These are phyloP conservation scores for Anastrepha ludens DNA, from an alignment of 1,140 invertebrate genomes.

Conservation along the genomic window DNA sequence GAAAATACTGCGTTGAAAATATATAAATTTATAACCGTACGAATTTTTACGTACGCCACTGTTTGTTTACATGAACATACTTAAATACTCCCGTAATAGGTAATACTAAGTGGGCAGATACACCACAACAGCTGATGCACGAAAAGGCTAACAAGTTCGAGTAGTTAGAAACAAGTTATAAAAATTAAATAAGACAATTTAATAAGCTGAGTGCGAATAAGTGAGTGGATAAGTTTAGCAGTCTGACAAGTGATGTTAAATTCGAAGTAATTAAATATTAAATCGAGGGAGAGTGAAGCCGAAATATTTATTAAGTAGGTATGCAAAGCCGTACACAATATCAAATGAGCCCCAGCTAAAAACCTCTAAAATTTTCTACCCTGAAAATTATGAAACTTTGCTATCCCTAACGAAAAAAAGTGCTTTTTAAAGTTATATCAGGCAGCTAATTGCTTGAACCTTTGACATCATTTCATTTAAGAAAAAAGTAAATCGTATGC, in stretches of 20 bases:
- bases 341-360: background rate
- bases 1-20: no score
- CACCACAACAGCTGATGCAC: conserved; percentile 18
- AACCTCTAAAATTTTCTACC: background rate
- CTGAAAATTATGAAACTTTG: no score
- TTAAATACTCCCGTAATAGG: no score
- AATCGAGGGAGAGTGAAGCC: background rate
- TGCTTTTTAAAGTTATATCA: background rate
- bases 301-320: background rate
- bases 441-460: background rate
- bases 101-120: background rate
- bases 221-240: background rate
- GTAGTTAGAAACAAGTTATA: background rate
- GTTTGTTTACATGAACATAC: background rate
- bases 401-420: no score
- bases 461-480: background rate
- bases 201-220: background rate
- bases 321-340: background rate
- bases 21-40: background rate
- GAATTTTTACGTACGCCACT: background rate
- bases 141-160: background rate
- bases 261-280: background rate
- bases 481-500: background rate
- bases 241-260: background rate
- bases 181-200: background rate